Evolutionary conservation across 2,113 vertebrate species (phyloP).

Genomic region (Caretta caretta): DNA sequence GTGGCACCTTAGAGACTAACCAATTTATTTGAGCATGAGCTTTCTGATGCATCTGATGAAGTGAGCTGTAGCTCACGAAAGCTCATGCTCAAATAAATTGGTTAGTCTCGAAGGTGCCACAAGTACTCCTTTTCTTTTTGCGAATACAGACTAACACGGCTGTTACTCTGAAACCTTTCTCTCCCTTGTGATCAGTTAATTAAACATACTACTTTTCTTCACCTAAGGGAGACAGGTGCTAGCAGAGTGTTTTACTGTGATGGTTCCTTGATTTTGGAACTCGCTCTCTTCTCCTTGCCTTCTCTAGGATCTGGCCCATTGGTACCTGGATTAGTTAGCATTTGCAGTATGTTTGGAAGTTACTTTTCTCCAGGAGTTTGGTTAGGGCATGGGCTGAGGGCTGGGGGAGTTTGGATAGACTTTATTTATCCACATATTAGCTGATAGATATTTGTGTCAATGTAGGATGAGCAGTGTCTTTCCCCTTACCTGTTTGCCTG

Average conservation of each 20-base stretch:
- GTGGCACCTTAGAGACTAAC: too few species aligned
- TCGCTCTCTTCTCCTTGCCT: not conserved
- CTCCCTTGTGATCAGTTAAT: fast-evolving
- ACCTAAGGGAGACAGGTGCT: not conserved
- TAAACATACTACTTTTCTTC: not conserved
- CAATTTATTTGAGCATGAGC: too few species aligned
- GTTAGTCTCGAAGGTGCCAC: too few species aligned
- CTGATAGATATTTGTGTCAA: not conserved
- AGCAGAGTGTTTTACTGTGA: not conserved
- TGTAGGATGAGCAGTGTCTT: not conserved
- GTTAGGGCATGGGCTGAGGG: not conserved
- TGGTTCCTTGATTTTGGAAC: not conserved
- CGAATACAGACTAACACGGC: too few species aligned
- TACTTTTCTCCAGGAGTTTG: not conserved
- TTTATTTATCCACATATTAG: not conserved
- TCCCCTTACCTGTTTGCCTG: not conserved
- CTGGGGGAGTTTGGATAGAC: not conserved
- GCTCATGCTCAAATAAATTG: too few species aligned
- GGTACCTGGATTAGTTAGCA: not conserved
- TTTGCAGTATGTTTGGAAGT: not conserved
- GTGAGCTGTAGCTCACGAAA: too few species aligned
- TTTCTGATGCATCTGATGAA: too few species aligned
- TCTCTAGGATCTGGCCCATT: not conserved
- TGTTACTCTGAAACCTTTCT: too few species aligned
- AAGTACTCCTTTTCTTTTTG: too few species aligned